Base-by-base conservation (phyloP, 2,113 vertebrate species). In the Chaetodon auriga region DNA sequence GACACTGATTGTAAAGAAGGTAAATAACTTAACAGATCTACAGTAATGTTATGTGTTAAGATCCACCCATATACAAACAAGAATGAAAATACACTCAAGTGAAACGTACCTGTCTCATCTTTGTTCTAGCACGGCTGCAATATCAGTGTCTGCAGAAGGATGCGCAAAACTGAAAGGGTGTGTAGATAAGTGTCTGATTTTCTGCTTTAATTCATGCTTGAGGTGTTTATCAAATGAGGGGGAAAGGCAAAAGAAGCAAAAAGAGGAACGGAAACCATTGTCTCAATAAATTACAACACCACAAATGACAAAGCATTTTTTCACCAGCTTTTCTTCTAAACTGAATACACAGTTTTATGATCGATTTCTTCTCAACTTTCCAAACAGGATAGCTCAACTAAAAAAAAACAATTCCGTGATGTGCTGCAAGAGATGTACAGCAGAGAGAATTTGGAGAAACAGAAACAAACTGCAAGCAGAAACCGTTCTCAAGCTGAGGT, bases 361-460 rank as follows among this genome's bases (percentile, higher is more conserved):
- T 43, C 12, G 1, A 54, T 71, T 19, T 58, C 21, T 45, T 65
- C 23, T 60, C 0, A 43, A 14, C 36, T 73, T 38, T 73, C 92
- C 9, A 64, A 74, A 75, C 80, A 94, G 92, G 81, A 45, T 0
- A 58, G 58, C 35, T 55, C 81, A 11, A 85, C 35, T 1, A 92
- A 78, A 79, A 90, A 38, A 41, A 15, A 1, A 15, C 86, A 90
- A 11, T 95, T 95, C 66, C 84, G 21, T 6, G 75, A 90, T 2
- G 95, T 95, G 53, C 61, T 95, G 58, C 92, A 93, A 80, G 95
- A 95, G 81, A 81, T 95, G 65, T 83, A 89, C 68, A 87, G 53
- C 30, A 91, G 23, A 57, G 68, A 72, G 65, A 90, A 90, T 21
- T 36, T 88, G 19, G 46, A 68, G 43, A 78, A 16, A 64, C 25